phyloP scores from a whole-genome alignment of 2,113 vertebrate genomes.

The Polypterus senegalus region DNA sequence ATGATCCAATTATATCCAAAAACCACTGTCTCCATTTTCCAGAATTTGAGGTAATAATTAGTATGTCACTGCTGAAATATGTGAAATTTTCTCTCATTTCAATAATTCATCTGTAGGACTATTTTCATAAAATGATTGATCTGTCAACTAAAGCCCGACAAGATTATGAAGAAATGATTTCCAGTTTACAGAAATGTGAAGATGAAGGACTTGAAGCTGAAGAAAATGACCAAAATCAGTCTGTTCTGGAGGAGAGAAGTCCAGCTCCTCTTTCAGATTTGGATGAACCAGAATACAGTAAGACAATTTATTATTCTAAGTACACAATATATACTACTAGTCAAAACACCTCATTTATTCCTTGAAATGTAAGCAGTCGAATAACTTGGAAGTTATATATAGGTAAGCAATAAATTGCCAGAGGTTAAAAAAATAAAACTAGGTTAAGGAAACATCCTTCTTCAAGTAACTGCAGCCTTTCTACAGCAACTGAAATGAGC shows the following conservation, averaged over 20 bases:
- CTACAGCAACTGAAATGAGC: no score
- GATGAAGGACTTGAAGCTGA: slow-evolving; percentile 18
- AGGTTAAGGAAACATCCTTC: no score
- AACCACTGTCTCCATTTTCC: no score
- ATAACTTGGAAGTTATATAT: no score
- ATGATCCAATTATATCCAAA: no score
- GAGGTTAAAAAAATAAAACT: no score
- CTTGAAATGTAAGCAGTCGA: no score
- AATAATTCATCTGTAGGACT: slow-evolving; percentile 46
- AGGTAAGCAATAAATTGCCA: no score
- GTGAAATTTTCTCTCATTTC: no score
- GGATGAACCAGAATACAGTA: slow-evolving; percentile 75
- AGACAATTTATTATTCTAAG: slow-evolving; percentile 22
- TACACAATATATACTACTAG: no score
- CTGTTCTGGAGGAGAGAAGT: slow-evolving; percentile 15
- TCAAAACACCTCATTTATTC: no score
- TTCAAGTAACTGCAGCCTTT: no score
- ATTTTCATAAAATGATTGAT: slow-evolving; percentile 89
- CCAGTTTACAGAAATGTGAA: slow-evolving; percentile 39
- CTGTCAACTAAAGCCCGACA: slow-evolving; percentile 73
- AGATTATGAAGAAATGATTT: slow-evolving; percentile 75
- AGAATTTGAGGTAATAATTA: not conserved
- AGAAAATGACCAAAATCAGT: slow-evolving; percentile 11
- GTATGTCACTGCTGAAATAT: not conserved
- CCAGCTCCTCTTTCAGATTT: slow-evolving; percentile 18